Conservation (phyloP, 2,888 invertebrate species). For the Blastobasis lacticolella region DNA sequence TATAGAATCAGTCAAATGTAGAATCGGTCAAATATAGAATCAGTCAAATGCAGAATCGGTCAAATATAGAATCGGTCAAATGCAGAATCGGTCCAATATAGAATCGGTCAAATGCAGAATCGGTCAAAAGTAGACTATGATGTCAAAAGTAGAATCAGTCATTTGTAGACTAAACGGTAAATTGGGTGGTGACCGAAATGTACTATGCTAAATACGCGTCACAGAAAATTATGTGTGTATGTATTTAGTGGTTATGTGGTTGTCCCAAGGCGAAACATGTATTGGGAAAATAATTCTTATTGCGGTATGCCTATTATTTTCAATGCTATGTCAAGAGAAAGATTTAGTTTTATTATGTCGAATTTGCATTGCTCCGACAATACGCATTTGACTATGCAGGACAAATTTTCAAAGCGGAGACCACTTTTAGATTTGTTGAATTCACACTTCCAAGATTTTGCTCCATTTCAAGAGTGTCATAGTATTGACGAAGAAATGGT, state of each 20-base stretch:
- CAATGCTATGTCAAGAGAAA: slow-evolving; percentile 6
- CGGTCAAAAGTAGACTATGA: no score
- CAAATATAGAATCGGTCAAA: no score
- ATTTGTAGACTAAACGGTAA: no score
- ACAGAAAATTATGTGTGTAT: no score
- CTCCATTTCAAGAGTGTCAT: neutral
- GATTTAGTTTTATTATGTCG: slow-evolving; percentile 3
- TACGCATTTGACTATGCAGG: neutral
- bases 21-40: no score
- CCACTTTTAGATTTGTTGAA: slow-evolving; percentile 1
- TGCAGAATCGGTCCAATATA: no score
- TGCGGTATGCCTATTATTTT: slow-evolving; percentile 4
- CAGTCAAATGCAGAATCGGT: no score
- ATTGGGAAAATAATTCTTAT: slow-evolving; percentile 5
- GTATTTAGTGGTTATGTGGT: slow-evolving; percentile 7
- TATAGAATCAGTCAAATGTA: no score
- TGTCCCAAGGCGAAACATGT: slow-evolving; percentile 6
- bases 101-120: no score
- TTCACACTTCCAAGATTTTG: neutral
- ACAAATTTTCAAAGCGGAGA: neutral
- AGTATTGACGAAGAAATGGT: neutral
- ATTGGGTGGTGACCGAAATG: no score
- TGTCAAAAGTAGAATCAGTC: no score
- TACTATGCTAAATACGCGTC: no score
- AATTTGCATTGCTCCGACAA: neutral